phyloP scores from a whole-genome alignment of 2,113 vertebrate species.

The Corapipo altera region DNA sequence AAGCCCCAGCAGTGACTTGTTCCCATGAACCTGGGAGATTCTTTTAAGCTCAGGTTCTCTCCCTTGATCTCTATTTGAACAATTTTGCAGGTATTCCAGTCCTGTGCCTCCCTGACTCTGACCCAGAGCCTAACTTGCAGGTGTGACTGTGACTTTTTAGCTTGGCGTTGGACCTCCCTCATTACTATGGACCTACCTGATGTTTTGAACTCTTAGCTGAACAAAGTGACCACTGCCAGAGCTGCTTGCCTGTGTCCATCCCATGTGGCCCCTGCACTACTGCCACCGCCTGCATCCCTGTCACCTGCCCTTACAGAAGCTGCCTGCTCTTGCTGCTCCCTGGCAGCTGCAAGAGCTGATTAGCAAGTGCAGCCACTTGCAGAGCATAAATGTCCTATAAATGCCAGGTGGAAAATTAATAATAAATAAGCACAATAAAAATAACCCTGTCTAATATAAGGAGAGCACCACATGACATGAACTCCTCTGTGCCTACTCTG shows the following conservation, averaged over 20 bases:
- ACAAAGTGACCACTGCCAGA: not conserved
- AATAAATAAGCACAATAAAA: not conserved
- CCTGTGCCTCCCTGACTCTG: fast-evolving
- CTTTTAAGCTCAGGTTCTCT: not conserved
- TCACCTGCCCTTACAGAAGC: not conserved
- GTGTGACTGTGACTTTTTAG: not conserved
- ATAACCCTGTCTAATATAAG: not conserved
- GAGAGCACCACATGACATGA: not conserved
- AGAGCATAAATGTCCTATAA: not conserved
- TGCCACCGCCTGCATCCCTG: not conserved
- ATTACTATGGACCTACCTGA: not conserved
- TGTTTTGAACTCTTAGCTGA: not conserved
- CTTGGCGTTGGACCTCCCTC: not conserved
- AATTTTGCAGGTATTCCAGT: not conserved
- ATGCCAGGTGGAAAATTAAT: not conserved
- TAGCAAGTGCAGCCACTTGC: not conserved
- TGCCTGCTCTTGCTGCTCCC: not conserved
- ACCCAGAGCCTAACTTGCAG: not conserved
- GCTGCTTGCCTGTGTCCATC: fast-evolving
- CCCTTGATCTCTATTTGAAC: not conserved
- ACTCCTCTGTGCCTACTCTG: not conserved
- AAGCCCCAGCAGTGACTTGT: not conserved
- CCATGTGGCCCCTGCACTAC: not conserved
- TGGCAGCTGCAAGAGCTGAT: not conserved
- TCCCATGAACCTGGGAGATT: fast-evolving